phyloP scores from a whole-genome alignment of 2,797 vertebrate genomes.

The Cirrhinus molitorella region DNA sequence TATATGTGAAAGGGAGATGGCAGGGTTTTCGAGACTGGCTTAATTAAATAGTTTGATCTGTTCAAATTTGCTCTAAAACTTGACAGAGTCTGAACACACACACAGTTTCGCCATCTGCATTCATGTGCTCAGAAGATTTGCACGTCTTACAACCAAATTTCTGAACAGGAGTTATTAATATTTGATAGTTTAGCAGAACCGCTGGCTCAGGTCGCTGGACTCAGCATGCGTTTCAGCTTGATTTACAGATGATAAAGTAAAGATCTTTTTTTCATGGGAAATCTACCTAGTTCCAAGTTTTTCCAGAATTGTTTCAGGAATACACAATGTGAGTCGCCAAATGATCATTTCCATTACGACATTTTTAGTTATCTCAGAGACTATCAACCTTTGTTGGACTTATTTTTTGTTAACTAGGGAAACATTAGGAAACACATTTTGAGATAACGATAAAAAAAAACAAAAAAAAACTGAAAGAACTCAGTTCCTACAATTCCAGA shows the following conservation, averaged over 20 bases:
- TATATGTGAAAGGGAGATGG: conserved; percentile 23
- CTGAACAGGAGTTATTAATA: conserved; percentile 33
- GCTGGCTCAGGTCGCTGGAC: conserved; percentile 23
- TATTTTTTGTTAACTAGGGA: too few relatives aligned
- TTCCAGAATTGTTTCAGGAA: neutral
- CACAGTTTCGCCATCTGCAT: neutral
- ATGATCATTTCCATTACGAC: neutral
- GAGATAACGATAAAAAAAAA: neutral
- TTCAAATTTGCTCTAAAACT: conserved; percentile 7
- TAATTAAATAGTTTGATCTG: conserved; percentile 26
- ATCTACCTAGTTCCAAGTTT: conserved; percentile 4
- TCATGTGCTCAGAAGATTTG: conserved; percentile 26
- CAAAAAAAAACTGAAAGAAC: neutral
- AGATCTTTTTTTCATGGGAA: conserved; percentile 9
- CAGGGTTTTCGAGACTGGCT: neutral
- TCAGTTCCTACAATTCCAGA: neutral
- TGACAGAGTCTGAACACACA: conserved; percentile 17
- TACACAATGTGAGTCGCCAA: neutral
- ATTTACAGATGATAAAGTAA: conserved; percentile 21
- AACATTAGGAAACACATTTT: too few relatives aligned
- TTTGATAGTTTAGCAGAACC: conserved; percentile 39
- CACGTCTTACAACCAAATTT: conserved; percentile 47
- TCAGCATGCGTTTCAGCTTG: conserved; percentile 12
- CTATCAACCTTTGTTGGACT: neutral
- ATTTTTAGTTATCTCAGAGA: neutral